Evolutionary conservation across 2,888 invertebrate species (phyloP).

Genomic region (Ischnura elegans): DNA sequence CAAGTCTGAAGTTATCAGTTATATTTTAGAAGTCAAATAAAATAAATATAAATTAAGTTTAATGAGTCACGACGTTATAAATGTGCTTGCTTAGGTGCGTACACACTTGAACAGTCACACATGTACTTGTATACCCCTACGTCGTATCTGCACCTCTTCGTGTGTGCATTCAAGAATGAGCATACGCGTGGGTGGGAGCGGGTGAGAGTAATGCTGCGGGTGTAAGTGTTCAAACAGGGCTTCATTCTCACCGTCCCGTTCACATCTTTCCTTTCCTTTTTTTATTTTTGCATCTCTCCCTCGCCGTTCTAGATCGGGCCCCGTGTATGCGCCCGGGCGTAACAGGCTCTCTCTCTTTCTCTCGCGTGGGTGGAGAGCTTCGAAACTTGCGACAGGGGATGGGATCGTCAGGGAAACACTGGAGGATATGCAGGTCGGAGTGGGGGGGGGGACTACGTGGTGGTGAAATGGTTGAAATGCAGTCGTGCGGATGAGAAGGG

Average conservation of each 20-base stretch:
- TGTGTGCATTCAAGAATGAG: too few species aligned
- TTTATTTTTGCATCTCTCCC: too few species aligned
- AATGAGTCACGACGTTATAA: too few species aligned
- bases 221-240: constrained; percentile 37
- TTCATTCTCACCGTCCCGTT: not conserved
- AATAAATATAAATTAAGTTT: too few species aligned
- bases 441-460: not conserved
- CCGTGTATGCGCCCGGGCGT: not conserved
- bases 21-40: too few species aligned
- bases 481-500: not conserved
- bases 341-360: too few species aligned
- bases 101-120: not conserved
- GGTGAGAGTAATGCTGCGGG: not conserved
- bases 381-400: too few species aligned
- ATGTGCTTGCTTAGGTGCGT: not conserved
- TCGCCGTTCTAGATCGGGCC: not conserved
- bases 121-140: too few species aligned
- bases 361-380: too few species aligned
- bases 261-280: not conserved
- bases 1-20: too few species aligned
- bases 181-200: too few species aligned
- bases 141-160: too few species aligned
- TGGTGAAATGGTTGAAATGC: not conserved
- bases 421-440: not conserved
- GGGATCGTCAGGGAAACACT: not conserved